Conservation (phyloP, 2,113 vertebrate genomes). For the Serinus canaria region DNA sequence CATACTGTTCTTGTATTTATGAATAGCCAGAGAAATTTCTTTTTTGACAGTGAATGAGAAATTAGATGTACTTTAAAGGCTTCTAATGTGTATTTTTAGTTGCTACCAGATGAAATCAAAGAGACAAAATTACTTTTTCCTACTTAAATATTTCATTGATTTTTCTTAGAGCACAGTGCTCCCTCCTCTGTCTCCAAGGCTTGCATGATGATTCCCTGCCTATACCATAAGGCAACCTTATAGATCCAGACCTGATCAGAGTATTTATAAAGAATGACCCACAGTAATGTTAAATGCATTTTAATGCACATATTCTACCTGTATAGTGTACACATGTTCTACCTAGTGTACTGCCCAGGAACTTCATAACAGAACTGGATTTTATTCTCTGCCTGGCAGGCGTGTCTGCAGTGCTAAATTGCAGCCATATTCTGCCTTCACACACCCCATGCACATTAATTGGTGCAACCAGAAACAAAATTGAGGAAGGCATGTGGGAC, state of each 20-base stretch:
- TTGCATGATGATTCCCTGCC: rapidly evolving
- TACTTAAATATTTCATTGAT: slow-evolving; percentile 56
- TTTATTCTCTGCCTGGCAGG: neutral
- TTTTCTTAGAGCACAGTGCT: neutral
- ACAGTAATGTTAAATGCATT: neutral
- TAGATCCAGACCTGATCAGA: neutral
- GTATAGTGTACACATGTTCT: neutral
- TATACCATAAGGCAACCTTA: neutral
- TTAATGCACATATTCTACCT: neutral
- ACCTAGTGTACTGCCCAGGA: neutral
- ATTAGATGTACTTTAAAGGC: neutral
- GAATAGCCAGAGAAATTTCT: slow-evolving; percentile 19
- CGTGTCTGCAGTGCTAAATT: neutral
- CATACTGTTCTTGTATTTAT: slow-evolving; percentile 30
- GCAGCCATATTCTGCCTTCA: slow-evolving; percentile 9
- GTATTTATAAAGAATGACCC: neutral
- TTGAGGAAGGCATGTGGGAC: slow-evolving; percentile 17
- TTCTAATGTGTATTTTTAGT: slow-evolving; percentile 17
- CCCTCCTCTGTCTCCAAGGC: neutral
- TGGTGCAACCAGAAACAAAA: slow-evolving; percentile 33
- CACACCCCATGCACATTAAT: neutral
- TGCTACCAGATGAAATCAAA: slow-evolving; percentile 33
- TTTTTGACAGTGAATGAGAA: slow-evolving; percentile 12
- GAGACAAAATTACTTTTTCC: slow-evolving; percentile 38
- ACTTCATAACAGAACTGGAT: neutral